Base-by-base conservation (phyloP, 2,888 invertebrate genomes). In the Calliphora vomitoria region DNA sequence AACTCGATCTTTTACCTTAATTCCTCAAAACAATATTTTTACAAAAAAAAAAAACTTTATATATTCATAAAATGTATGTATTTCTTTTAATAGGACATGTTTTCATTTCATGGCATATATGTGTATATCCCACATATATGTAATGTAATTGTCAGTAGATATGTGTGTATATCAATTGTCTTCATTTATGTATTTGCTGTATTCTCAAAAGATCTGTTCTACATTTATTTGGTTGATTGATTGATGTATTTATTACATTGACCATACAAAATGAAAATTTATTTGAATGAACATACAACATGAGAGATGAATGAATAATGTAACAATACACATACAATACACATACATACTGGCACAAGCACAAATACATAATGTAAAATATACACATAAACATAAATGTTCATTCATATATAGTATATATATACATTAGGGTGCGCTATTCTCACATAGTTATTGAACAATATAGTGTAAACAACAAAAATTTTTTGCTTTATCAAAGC, bases 171-270 rank as follows among this genome's bases (percentile, higher is more conserved):
- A 38, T 35, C 4, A 38, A 66, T 41, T 66, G 18, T 41, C 41
- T 20, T 41, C 6, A 41, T 35, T 62, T n/a, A 11, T 4, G 18
- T 20, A 47, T 10, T 55, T 13, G 31, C n/a, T 71, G 10, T 78
- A 83, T 83, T 83, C 78, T 71, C 83, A 64, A 78, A 55, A 64
- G 83, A 72, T 55, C 64, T 72, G 71, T 58, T 79, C 66, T 58
- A 58, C 15, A 58, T 74, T 60, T 62, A 62, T 68, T 75, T 60
- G n/a, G 0, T 74, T 85, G 80, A 84, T 84, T 84, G 83, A 85
- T 85, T 84, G 79, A 85, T 85, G 68, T 80, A 80, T 85, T 85
- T 80, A 85, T 85, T 80, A 80, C 80, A 80, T 84, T 79, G 85
- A 62, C 80, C 74, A 60, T 44, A 74, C 18, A 47, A 79, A 66